Percentiles rank a stretch among this genome's conserved stretches.
Conservation (phyloP, 2,113 vertebrate genomes). For the Promerops cafer region DNA sequence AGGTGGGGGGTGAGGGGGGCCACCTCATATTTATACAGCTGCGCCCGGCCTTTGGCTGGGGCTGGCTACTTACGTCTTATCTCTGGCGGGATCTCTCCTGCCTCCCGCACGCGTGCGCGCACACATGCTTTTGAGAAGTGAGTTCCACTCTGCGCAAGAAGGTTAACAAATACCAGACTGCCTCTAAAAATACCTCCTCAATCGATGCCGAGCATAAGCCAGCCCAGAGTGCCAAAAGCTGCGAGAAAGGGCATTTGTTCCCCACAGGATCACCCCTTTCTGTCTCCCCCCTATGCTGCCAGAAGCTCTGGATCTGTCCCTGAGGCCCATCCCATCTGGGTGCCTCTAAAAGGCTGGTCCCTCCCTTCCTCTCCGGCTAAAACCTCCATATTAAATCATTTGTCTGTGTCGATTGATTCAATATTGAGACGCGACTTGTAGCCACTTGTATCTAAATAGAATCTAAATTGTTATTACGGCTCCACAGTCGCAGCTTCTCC, state of each 20-base stretch:
- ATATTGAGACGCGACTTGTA: constrained; percentile 46
- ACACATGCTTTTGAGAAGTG: neutral
- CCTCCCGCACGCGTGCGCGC: constrained; percentile 16
- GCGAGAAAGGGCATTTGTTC: neutral
- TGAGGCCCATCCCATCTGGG: neutral
- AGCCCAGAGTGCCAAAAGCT: neutral
- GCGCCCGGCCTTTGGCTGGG: constrained; percentile 15
- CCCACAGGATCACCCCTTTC: neutral
- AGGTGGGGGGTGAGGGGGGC: neutral
- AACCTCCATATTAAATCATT: constrained; percentile 33
- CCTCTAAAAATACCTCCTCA: constrained; percentile 53
- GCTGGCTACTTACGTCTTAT: constrained; percentile 53
- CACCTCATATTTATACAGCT: constrained; percentile 54
- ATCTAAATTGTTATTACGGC: constrained; percentile 65
- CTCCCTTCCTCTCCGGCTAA: neutral
- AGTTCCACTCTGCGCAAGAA: constrained; percentile 27
- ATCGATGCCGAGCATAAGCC: neutral
- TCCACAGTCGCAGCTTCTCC: neutral
- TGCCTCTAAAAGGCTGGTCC: neutral
- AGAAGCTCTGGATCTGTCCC: neutral
- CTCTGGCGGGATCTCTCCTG: constrained; percentile 49
- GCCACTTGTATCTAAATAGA: constrained; percentile 68
- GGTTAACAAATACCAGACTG: constrained; percentile 47
- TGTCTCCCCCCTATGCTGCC: accelerated
- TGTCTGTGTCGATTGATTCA: constrained; percentile 54